Percentiles rank a stretch among this genome's conserved stretches.
Conservation (phyloP, 2,113 vertebrate species). For the Petromus typicus region DNA sequence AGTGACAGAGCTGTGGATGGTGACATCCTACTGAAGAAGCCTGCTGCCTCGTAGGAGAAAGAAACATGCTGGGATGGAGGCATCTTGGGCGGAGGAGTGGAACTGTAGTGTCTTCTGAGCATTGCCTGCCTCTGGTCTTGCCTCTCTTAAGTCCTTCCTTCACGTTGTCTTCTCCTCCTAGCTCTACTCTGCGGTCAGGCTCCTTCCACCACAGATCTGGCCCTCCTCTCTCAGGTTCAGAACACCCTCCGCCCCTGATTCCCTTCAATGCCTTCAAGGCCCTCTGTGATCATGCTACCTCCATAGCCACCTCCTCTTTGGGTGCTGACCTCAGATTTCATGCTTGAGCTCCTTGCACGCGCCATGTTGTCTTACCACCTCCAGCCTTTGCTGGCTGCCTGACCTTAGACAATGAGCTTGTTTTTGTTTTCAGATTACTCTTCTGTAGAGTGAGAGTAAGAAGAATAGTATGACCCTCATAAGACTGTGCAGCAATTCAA, state of each 20-base stretch:
- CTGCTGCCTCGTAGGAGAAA: neutral
- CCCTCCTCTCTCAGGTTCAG: neutral
- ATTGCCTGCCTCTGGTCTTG: neutral
- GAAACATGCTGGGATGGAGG: neutral
- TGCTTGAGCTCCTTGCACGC: neutral
- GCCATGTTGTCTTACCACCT: neutral
- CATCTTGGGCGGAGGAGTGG: neutral
- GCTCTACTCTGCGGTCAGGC: neutral
- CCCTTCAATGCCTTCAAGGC: neutral
- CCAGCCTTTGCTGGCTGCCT: neutral
- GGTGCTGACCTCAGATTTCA: neutral
- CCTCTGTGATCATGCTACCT: neutral
- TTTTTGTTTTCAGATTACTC: neutral
- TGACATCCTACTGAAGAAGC: neutral
- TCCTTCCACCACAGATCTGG: neutral
- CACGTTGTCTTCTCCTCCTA: fast-evolving
- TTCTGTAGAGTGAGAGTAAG: neutral
- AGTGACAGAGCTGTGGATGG: neutral
- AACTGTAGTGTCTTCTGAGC: neutral
- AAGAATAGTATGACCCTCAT: neutral
- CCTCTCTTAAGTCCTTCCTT: neutral
- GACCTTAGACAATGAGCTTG: neutral
- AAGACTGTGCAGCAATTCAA: neutral
- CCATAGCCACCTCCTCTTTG: neutral
- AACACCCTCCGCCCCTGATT: neutral